Percentiles rank a stretch among this genome's conserved stretches.
Conservation (phyloP, 1,140 invertebrate genomes). For the Dryas iulia region DNA sequence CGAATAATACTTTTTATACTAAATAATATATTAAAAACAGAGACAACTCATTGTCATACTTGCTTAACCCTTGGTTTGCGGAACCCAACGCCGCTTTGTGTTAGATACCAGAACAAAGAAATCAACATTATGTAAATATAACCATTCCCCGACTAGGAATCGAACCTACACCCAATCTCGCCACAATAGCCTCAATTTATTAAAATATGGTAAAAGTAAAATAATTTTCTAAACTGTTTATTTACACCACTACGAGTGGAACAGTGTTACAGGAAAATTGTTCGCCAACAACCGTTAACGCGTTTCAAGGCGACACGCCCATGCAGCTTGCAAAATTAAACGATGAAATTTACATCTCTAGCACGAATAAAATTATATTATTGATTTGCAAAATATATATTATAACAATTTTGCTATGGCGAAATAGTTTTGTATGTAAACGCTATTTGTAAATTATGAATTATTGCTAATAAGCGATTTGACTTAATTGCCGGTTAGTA, state of each 20-base stretch:
- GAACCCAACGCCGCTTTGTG: not conserved
- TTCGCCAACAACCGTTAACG: slow-evolving; percentile 1
- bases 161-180: too few species aligned
- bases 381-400: not conserved
- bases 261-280: not conserved
- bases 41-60: not conserved
- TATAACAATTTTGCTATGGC: not conserved
- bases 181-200: not conserved
- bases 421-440: not conserved
- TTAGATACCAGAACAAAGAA: too few species aligned
- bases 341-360: not conserved
- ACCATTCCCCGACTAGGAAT: too few species aligned
- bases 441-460: too few species aligned
- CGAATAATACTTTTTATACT: too few species aligned
- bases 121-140: too few species aligned
- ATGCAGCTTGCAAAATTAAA: slow-evolving; percentile 2
- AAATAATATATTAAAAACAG: too few species aligned
- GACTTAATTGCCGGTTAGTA: too few species aligned
- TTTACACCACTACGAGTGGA: not conserved
- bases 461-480: too few species aligned
- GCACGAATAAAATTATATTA: not conserved
- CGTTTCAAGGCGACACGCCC: not conserved
- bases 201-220: not conserved
- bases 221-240: not conserved
- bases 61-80: not conserved